phyloP scores from a whole-genome alignment of 2,113 vertebrate genomes.

The Ramphastos sulfuratus region DNA sequence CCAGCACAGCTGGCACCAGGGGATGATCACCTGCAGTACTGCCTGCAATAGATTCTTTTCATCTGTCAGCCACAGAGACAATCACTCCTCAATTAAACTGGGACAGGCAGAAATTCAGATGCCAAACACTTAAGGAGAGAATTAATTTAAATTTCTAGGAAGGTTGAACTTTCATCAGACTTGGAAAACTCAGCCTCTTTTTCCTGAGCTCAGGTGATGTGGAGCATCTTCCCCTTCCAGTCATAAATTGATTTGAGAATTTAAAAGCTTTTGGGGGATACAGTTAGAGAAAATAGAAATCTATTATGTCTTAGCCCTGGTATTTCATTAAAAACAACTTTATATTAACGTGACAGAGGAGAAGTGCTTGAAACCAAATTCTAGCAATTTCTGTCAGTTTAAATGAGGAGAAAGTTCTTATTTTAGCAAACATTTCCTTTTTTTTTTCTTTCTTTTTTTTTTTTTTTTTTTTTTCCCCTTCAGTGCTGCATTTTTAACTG shows the following conservation, averaged over 20 bases:
- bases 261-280: constrained; percentile 72
- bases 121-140: background rate
- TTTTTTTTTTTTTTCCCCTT: background rate
- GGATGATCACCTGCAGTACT: background rate
- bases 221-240: constrained; percentile 50
- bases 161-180: background rate
- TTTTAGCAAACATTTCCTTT: background rate
- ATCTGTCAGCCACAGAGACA: background rate
- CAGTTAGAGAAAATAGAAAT: constrained; percentile 70
- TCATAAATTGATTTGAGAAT: constrained; percentile 69
- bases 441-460: background rate
- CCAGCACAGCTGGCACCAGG: background rate
- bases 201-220: constrained; percentile 35
- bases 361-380: constrained; percentile 35
- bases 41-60: background rate
- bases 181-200: constrained; percentile 56
- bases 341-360: constrained; percentile 43
- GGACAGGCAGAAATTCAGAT: background rate
- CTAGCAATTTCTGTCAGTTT: constrained; percentile 26
- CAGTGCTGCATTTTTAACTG: background rate
- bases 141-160: background rate
- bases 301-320: constrained; percentile 35
- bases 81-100: background rate
- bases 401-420: constrained; percentile 24
- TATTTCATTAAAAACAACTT: constrained; percentile 73